Percentiles rank a stretch among this genome's conserved stretches.
Evolutionary conservation across 2,888 invertebrate species (phyloP).

Genomic region (Dryobota labecula): DNA sequence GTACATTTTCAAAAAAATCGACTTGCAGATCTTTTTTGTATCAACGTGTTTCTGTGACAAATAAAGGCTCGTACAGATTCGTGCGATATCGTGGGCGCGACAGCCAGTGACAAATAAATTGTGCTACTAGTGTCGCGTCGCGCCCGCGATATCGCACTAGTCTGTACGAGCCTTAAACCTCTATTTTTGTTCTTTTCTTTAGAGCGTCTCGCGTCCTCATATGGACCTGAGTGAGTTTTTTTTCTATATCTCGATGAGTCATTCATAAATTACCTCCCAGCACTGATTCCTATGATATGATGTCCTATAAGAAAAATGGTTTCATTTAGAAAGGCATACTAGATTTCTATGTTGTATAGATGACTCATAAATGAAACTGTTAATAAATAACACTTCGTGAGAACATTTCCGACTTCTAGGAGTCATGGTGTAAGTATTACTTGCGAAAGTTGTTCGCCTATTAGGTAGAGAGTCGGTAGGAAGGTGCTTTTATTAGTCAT

Average conservation of each 20-base stretch:
- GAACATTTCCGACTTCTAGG: slow-evolving; percentile 10
- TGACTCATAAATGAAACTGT: slow-evolving; percentile 42
- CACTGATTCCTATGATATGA: neutral
- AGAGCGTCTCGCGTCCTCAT: neutral
- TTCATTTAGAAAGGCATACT: slow-evolving; percentile 20
- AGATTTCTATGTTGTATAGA: neutral
- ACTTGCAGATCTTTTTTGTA: neutral
- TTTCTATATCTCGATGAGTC: neutral
- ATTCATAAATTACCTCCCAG: neutral
- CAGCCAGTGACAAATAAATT: too few relatives aligned
- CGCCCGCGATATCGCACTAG: too few relatives aligned
- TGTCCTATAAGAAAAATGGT: slow-evolving; percentile 1
- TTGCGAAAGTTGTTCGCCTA: slow-evolving; percentile 33
- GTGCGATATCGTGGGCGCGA: too few relatives aligned
- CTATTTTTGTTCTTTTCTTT: neutral
- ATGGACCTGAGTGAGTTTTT: neutral
- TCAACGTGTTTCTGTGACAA: neutral
- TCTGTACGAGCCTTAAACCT: too few relatives aligned
- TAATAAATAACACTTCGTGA: neutral
- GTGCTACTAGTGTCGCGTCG: too few relatives aligned
- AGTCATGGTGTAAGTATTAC: slow-evolving; percentile 24
- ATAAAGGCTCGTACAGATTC: too few relatives aligned
- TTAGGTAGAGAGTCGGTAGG: neutral
- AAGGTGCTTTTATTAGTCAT: slow-evolving; percentile 12
- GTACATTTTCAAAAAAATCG: neutral